Conservation (phyloP, 1,140 invertebrate species). For the Panulirus ornatus region DNA sequence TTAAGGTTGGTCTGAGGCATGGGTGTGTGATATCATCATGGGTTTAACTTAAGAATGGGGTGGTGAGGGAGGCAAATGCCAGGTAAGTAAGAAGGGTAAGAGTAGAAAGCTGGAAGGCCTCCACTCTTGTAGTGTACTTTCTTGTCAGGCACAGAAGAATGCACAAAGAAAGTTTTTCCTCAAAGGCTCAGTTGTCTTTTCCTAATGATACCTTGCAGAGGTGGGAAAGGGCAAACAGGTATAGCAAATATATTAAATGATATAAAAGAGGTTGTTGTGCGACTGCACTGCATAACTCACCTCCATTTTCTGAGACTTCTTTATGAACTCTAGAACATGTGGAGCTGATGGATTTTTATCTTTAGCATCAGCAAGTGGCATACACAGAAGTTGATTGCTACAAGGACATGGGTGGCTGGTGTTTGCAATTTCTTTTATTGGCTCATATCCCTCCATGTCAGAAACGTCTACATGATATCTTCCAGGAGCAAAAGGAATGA, state of each 20-base stretch:
- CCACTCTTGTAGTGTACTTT: neutral
- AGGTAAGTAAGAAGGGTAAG: too few species aligned
- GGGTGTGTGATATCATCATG: too few species aligned
- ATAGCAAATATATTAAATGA: neutral
- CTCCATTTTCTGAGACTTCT: conserved; percentile 35
- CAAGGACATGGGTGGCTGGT: conserved; percentile 15
- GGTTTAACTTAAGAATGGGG: too few species aligned
- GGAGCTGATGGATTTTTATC: conserved; percentile 27
- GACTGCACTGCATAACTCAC: too few species aligned
- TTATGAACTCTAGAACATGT: conserved; percentile 37
- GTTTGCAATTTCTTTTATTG: neutral
- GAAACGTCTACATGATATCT: neutral
- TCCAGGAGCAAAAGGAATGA: neutral
- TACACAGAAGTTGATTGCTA: conserved; percentile 24
- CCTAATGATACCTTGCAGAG: too few species aligned
- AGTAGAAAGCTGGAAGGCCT: too few species aligned
- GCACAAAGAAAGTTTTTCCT: neutral
- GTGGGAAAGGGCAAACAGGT: neutral
- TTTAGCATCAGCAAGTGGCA: conserved; percentile 20
- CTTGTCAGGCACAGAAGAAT: neutral
- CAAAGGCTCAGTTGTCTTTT: neutral
- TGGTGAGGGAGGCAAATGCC: too few species aligned
- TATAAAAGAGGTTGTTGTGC: too few species aligned
- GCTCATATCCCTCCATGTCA: neutral
- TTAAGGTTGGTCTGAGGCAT: too few species aligned